Conservation (phyloP, 2,888 invertebrate species). For the Nebria salina region DNA sequence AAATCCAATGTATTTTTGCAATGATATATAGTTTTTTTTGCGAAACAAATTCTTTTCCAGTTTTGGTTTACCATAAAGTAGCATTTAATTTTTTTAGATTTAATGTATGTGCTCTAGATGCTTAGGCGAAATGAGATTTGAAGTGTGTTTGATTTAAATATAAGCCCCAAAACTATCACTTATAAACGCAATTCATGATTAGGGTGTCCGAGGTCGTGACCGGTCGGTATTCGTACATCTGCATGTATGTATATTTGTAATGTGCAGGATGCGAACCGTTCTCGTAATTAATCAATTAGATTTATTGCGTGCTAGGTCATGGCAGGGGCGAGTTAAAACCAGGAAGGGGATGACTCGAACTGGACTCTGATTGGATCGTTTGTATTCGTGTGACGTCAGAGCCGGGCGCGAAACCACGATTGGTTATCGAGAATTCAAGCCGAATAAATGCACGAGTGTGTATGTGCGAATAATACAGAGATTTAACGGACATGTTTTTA, state of each 20-base stretch:
- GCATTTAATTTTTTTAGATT: no score
- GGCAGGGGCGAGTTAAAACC: conserved; percentile 36
- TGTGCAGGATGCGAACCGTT: conserved; percentile 4
- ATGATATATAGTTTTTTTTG: conserved; percentile 43
- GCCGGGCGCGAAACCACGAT: conserved; percentile 40
- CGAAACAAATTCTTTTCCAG: conserved; percentile 20
- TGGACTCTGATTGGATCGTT: conserved; percentile 47
- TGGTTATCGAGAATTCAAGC: conserved; percentile 42
- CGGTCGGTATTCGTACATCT: conserved; percentile 10
- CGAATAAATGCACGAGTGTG: conserved; percentile 36
- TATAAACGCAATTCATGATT: neutral
- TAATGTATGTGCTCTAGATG: neutral
- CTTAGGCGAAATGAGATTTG: conserved; percentile 1
- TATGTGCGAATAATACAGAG: conserved; percentile 39
- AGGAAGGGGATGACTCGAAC: conserved; percentile 27
- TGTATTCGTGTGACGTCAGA: conserved; percentile 47
- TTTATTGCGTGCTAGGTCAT: conserved; percentile 46
- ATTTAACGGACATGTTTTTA: conserved; percentile 46
- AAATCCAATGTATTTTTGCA: conserved; percentile 42
- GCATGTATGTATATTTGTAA: conserved; percentile 24
- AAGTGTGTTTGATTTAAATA: conserved; percentile 17
- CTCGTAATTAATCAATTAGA: conserved; percentile 48
- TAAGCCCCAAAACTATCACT: neutral
- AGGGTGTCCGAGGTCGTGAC: neutral
- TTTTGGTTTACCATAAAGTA: conserved; percentile 14